Base-by-base conservation (phyloP, 1,140 invertebrate species). In the Sinonovacula constricta region DNA sequence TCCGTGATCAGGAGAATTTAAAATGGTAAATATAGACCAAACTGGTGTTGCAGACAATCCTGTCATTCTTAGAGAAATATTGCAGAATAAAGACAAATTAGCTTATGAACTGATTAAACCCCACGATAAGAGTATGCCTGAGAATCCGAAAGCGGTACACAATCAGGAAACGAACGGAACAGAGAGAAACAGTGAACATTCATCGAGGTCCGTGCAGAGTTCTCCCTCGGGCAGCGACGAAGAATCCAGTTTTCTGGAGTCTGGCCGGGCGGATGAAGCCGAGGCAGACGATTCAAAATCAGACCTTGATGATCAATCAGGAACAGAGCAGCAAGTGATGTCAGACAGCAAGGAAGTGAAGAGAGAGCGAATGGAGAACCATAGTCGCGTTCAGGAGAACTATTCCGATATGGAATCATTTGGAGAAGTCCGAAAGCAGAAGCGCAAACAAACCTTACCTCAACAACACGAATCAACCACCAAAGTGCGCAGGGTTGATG, bases 371-470 rank as follows among this genome's bases (percentile, higher is more conserved):
- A 96, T 98, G 67, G 97, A 98, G 92, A 97, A 97, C 90, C 98
- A 98, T 80, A 96, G 98, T 63, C 96, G 95, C 65, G 95, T 95
- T 60, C 98, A 98, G 95, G 93, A 96, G 72, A 62, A 81, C 76
- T 68, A 94, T 94, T 69, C 62, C 53, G 62, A 59, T 34, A 80
- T 36, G 57, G 81, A 36, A 34, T 67, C 59, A 45, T 74, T 65
- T 75, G 65, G 62, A 54, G 76, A 91, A 88, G 77, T 97, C 96
- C 90, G 97, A 95, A 53, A 98, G 95, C 92, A 98, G 90, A 99
- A 99, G 92, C 93, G 97, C 26, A 99, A 99, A 91, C 93, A 98
- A n/a, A 98, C 98, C 89, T 96, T 98, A 85, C 97, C 97, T 0
- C 96, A 98, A 88, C 86, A 79, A 63, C 65, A 71, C 26, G 82